A percentile compares a stretch with the other conserved stretches of the same genome.
phyloP scores from a whole-genome alignment of 2,797 vertebrate genomes.

The Naso thynnoides region DNA sequence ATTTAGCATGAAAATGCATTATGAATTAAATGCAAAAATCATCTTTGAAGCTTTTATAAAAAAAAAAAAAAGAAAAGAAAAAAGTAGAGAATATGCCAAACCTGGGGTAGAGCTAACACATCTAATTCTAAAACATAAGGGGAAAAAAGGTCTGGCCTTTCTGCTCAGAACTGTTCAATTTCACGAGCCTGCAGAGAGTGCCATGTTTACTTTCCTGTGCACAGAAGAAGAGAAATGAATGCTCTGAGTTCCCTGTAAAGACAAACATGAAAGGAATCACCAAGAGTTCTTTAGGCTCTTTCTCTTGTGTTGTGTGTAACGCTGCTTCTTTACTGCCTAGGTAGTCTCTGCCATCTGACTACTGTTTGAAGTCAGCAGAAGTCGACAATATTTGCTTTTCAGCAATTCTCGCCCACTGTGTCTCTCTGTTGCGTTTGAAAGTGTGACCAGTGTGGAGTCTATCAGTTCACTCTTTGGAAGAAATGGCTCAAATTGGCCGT shows the following conservation, averaged over 20 bases:
- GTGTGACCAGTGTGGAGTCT: conserved; percentile 70
- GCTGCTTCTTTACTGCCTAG: conserved; percentile 68
- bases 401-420: conserved; percentile 71
- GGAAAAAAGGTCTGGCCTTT: conserved; percentile 52
- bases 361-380: conserved; percentile 78
- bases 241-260: conserved; percentile 69
- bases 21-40: conserved; percentile 68
- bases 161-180: conserved; percentile 70
- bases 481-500: conserved; percentile 70
- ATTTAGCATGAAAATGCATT: conserved; percentile 62
- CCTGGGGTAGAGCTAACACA: conserved; percentile 44
- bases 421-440: conserved; percentile 73
- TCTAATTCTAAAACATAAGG: conserved; percentile 72
- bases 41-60: conserved; percentile 48
- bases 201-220: conserved; percentile 75
- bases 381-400: conserved; percentile 81
- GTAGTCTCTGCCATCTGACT: conserved; percentile 76
- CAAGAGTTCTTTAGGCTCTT: conserved; percentile 74
- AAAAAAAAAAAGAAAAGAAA: conserved; percentile 6
- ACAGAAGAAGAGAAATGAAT: conserved; percentile 67
- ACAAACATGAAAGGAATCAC: conserved; percentile 80
- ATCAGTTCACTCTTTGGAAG: conserved; percentile 67
- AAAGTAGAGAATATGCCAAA: conserved; percentile 39
- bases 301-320: conserved; percentile 75
- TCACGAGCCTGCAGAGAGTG: conserved; percentile 70